A percentile compares a stretch with the other conserved stretches of the same genome.
These are phyloP conservation scores for Rugalucina vietnamica DNA, from an alignment of 2,888 invertebrate genomes.

Conservation along the genomic window DNA sequence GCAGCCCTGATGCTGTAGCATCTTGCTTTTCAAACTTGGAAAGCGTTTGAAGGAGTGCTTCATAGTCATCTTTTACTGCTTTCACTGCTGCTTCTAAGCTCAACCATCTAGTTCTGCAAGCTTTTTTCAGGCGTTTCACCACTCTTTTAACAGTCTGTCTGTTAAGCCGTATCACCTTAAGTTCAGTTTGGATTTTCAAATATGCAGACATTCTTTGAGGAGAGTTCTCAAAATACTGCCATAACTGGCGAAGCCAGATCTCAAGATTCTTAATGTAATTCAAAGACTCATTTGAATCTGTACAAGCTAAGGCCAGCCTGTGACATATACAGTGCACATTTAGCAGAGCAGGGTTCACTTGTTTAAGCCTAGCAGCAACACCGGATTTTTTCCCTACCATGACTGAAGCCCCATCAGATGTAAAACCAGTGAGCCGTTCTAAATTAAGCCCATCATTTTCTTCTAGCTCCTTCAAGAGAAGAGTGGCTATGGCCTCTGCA, in stretches of 20 bases:
- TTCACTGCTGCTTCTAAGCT: slow-evolving; percentile 38
- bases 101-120: slow-evolving; percentile 48
- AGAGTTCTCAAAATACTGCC: slow-evolving; percentile 56
- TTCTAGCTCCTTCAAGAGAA: slow-evolving; percentile 8
- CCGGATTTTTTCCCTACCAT: slow-evolving; percentile 30
- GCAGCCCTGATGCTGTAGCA: slow-evolving; percentile 31
- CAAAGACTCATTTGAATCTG: slow-evolving; percentile 22
- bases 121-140: slow-evolving; percentile 49
- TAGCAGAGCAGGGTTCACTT: slow-evolving; percentile 6
- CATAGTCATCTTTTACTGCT: slow-evolving; percentile 32
- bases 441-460: neutral
- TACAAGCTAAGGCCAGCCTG: slow-evolving; percentile 37
- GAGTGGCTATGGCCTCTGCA: slow-evolving; percentile 27
- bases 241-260: slow-evolving; percentile 40
- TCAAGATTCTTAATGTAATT: slow-evolving; percentile 49
- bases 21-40: slow-evolving; percentile 8
- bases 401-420: slow-evolving; percentile 38
- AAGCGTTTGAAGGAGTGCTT: slow-evolving; percentile 34
- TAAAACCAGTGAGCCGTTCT: slow-evolving; percentile 10
- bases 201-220: slow-evolving; percentile 51
- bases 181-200: slow-evolving; percentile 35
- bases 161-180: slow-evolving; percentile 29
- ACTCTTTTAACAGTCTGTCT: slow-evolving; percentile 19
- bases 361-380: slow-evolving; percentile 9
- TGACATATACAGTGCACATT: slow-evolving; percentile 46